phyloP scores from a whole-genome alignment of 2,888 invertebrate genomes.

The Melieria crassipennis region DNA sequence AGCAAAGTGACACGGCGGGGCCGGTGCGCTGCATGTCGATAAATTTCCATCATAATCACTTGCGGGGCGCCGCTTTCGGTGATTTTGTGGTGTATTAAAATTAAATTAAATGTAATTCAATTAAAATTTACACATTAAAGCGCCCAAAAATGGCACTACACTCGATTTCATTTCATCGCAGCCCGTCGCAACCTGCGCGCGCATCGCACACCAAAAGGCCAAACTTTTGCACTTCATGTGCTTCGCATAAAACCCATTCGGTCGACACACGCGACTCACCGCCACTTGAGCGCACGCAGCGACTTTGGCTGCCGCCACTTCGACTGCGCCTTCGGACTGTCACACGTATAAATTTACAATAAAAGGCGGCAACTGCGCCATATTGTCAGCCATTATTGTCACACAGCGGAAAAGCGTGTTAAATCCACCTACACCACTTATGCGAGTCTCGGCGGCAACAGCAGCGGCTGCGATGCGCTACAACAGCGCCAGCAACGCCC shows the following conservation, averaged over 20 bases:
- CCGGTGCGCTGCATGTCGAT: too few species aligned
- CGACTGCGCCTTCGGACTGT: background rate
- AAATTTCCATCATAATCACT: too few species aligned
- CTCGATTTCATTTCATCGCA: too few species aligned
- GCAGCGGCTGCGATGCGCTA: background rate
- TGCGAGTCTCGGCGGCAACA: background rate
- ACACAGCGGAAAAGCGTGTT: conserved; percentile 43
- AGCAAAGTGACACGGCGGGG: too few species aligned
- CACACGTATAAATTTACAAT: conserved; percentile 5
- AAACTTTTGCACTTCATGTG: too few species aligned
- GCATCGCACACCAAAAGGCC: too few species aligned
- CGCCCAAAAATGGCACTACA: background rate
- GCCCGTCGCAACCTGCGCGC: too few species aligned
- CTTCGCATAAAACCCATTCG: too few species aligned
- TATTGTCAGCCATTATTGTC: conserved; percentile 56
- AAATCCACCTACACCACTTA: background rate
- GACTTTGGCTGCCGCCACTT: too few species aligned
- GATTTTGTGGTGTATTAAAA: conserved; percentile 24
- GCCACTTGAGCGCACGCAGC: too few species aligned
- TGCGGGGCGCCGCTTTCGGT: too few species aligned
- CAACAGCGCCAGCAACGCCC: background rate
- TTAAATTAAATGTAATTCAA: conserved; percentile 42
- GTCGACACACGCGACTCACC: too few species aligned
- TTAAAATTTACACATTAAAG: conserved; percentile 35
- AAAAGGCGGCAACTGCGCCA: conserved; percentile 49